Base-by-base conservation (phyloP, 2,113 vertebrate genomes). In the Neogobius melanostomus region DNA sequence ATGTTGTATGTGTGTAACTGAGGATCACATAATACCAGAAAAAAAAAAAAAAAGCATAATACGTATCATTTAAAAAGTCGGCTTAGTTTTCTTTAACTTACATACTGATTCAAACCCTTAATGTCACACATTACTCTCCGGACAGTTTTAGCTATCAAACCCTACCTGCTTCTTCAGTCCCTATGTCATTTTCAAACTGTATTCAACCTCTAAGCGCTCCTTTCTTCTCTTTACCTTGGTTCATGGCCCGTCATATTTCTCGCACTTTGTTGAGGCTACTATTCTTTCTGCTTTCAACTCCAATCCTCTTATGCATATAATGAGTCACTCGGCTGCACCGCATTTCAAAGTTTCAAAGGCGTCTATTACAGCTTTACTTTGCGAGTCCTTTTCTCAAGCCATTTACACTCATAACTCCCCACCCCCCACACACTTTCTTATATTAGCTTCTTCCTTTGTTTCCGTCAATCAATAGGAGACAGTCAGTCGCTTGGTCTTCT, bases 361-460 rank as follows among this genome's bases (percentile, higher is more conserved):
- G 21, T 7, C 12, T 21, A 2, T 52, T 11, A 36, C 60, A 71
- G 21, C 63, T 56, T 68, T 28, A n/a, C 59, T 61, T 60, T 46
- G 4, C 6, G 45, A 36, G 8, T 67, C 67, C 53, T 4, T 21
- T 62, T 44, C 28, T 36, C 11, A 5, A 64, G 15, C 15, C 45
- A 21, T 48, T 64, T 64, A 11, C n/a, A 12, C n/a, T 14, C 2
- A 7, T 21, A 16, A 16, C 45, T 15, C n/a, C 42, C 8, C 14
- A 7, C n/a, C 12, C 10, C 12, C 21, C 2, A 1, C 21, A 21
- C 21, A 21, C 21, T 5, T 11, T 64, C n/a, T 47, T 47, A 63
- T 46, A 36, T 36, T 36, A 36, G 4, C 28, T 8, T 75, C 76
- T 57, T 81, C 75, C 75, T 43, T 71, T 68, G 75, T 65, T 72